phyloP scores from a whole-genome alignment of 2,888 invertebrate genomes.

The Drosophila peninsularis region DNA sequence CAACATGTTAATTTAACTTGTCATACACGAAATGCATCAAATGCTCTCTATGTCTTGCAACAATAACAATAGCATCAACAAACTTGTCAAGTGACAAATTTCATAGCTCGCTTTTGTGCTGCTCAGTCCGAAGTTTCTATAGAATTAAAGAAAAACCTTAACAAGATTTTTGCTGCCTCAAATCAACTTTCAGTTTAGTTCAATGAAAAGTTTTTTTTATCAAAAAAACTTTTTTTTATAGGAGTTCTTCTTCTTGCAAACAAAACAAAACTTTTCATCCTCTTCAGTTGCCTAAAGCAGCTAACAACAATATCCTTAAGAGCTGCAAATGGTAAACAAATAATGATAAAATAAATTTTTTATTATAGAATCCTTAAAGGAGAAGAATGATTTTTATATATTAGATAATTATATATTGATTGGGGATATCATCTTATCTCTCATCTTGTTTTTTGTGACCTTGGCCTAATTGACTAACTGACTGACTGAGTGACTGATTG shows the following conservation, averaged over 20 bases:
- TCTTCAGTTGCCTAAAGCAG: constrained; percentile 26
- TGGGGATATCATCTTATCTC: no score
- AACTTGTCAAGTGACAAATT: constrained; percentile 48
- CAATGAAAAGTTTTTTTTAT: constrained; percentile 18
- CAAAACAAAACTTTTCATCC: constrained; percentile 43
- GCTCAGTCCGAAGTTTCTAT: constrained; percentile 1
- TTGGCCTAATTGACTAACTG: neutral
- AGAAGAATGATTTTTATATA: no score
- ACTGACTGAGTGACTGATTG: no score
- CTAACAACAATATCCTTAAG: constrained; percentile 11
- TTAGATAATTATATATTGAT: no score
- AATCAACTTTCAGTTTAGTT: constrained; percentile 50
- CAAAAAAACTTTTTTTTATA: constrained; percentile 49
- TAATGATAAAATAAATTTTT: no score
- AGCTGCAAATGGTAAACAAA: constrained; percentile 23
- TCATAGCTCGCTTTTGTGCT: constrained; percentile 56
- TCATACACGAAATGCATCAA: constrained; percentile 62
- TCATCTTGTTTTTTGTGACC: no score
- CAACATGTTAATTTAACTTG: constrained; percentile 72
- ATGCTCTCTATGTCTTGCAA: constrained; percentile 34
- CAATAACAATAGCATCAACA: constrained; percentile 34
- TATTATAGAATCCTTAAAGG: no score
- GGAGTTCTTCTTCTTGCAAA: constrained; percentile 22
- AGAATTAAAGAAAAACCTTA: constrained; percentile 8
- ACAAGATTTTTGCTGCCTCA: constrained; percentile 3